Evolutionary conservation across 2,888 invertebrate species (phyloP).

Genomic region (Ashinkailepas kermadecensis): DNA sequence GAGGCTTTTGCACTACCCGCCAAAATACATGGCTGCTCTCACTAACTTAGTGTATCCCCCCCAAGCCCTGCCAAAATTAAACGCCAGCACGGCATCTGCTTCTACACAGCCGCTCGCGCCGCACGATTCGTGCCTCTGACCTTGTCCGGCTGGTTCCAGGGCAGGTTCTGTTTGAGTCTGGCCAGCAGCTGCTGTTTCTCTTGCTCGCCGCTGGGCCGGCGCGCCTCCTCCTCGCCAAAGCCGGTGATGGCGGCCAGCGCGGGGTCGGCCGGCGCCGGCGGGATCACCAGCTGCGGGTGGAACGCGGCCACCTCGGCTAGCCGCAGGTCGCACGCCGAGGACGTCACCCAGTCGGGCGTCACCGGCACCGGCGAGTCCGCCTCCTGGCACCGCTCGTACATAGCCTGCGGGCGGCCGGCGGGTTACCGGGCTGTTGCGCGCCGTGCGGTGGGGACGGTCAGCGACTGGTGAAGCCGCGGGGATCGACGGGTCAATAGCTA

Average conservation of each 20-base stretch:
- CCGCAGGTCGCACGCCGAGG: no score
- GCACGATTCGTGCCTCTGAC: neutral
- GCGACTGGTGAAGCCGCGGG: no score
- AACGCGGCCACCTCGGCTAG: constrained; percentile 15
- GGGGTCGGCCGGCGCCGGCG: constrained; percentile 12
- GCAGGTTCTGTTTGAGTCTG: constrained; percentile 29
- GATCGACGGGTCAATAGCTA: no score
- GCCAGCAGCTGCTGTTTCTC: constrained; percentile 24
- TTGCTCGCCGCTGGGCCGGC: neutral
- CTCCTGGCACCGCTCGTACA: constrained; percentile 1
- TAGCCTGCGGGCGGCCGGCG: neutral
- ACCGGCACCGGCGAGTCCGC: neutral
- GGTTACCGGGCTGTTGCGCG: no score
- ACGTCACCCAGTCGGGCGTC: constrained; percentile 15
- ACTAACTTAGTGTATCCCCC: no score
- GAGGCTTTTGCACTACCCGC: no score
- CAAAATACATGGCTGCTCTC: no score
- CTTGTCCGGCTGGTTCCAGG: constrained; percentile 34
- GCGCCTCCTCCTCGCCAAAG: constrained; percentile 7
- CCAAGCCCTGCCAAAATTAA: no score
- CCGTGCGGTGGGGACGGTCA: no score
- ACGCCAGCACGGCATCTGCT: no score
- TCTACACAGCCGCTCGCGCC: no score
- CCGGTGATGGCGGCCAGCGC: constrained; percentile 23
- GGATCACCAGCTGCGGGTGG: constrained; percentile 20